Percentiles rank a stretch among this genome's conserved stretches.
These are phyloP conservation scores for Xenopus petersii DNA, from an alignment of 2,797 vertebrate genomes.

Conservation along the genomic window DNA sequence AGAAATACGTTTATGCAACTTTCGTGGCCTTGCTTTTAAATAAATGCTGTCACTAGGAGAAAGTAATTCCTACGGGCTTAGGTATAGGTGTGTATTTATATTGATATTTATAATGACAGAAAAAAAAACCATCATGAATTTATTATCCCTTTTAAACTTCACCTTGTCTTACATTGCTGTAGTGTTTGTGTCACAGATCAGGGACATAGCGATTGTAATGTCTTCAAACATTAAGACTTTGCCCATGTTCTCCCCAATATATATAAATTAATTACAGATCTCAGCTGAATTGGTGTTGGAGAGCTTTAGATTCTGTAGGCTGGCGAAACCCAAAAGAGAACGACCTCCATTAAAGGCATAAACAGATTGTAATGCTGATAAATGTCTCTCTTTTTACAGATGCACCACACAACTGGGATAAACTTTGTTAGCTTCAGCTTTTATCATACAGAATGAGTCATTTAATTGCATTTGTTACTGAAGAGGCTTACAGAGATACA, in stretches of 20 bases:
- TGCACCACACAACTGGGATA: constrained; percentile 23
- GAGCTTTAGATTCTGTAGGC: constrained; percentile 15
- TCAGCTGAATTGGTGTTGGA: constrained; percentile 20
- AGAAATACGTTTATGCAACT: too few species aligned
- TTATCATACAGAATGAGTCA: constrained; percentile 1
- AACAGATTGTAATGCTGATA: constrained; percentile 38
- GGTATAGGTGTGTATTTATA: too few species aligned
- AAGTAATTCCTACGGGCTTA: too few species aligned
- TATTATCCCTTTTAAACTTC: too few species aligned
- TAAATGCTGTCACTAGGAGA: too few species aligned
- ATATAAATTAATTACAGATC: constrained; percentile 36
- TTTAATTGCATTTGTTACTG: constrained; percentile 29
- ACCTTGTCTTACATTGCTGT: not conserved
- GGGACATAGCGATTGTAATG: constrained; percentile 4
- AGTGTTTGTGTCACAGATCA: not conserved
- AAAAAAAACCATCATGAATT: too few species aligned
- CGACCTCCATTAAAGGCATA: constrained; percentile 17
- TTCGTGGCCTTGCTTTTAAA: too few species aligned
- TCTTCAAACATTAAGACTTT: constrained; percentile 1
- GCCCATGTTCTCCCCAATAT: constrained; percentile 24
- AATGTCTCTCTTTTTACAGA: constrained; percentile 25
- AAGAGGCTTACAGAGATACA: constrained; percentile 39
- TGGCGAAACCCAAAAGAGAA: constrained; percentile 24
- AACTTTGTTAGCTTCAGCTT: constrained; percentile 30
- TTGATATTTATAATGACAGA: too few species aligned